Percentiles rank a stretch among this genome's conserved stretches.
These are phyloP conservation scores for Euplagia quadripunctaria DNA, from an alignment of 2,888 invertebrate species.

Conservation along the genomic window DNA sequence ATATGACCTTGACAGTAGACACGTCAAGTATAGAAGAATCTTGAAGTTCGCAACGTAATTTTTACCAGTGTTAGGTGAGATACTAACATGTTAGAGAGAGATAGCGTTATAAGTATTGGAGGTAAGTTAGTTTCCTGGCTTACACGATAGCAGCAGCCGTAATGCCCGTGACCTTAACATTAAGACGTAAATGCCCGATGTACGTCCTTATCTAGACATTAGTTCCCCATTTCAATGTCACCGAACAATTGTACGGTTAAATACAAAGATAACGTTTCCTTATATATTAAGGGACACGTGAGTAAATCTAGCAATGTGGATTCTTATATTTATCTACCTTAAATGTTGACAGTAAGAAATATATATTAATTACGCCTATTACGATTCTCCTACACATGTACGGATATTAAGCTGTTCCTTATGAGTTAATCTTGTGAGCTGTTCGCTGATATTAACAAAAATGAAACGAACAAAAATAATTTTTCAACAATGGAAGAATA, in stretches of 20 bases:
- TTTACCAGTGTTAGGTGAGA: background rate
- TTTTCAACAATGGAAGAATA: too few species aligned
- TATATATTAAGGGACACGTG: background rate
- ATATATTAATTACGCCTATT: too few species aligned
- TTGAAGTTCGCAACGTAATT: too few species aligned
- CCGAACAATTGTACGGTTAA: background rate
- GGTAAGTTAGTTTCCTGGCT: background rate
- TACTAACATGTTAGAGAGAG: background rate
- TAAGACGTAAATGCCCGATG: conserved; percentile 5
- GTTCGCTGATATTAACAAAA: too few species aligned
- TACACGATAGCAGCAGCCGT: background rate
- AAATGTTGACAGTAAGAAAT: too few species aligned
- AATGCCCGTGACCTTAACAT: background rate
- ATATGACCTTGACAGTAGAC: too few species aligned
- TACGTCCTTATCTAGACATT: conserved; percentile 8
- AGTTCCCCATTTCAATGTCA: conserved; percentile 12
- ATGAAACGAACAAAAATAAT: too few species aligned
- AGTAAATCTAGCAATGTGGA: background rate
- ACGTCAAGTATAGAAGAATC: too few species aligned
- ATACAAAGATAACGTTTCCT: background rate
- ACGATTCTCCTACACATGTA: too few species aligned
- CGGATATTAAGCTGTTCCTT: too few species aligned
- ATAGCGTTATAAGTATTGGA: background rate
- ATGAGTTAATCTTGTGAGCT: too few species aligned
- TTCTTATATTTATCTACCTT: too few species aligned